These are phyloP conservation scores for Eupsilia transversa DNA, from an alignment of 2,888 invertebrate species.

Conservation along the genomic window DNA sequence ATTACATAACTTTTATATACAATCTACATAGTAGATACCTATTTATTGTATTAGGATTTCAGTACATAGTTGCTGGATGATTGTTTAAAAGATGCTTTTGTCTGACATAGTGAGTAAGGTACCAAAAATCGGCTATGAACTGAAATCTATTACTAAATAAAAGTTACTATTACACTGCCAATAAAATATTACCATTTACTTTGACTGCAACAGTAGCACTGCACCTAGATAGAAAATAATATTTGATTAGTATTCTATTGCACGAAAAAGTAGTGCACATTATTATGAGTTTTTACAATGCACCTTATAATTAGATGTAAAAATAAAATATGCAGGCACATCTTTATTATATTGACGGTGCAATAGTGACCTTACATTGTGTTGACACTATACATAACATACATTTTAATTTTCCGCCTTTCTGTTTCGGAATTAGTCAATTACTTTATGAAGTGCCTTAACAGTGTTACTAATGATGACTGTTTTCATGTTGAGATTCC, in stretches of 20 bases:
- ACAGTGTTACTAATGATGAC: constrained; percentile 40
- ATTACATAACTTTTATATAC: constrained; percentile 61
- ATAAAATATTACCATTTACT: neutral
- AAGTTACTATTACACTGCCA: constrained; percentile 21
- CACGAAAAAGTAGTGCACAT: neutral
- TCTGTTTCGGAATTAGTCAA: constrained; percentile 61
- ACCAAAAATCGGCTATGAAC: constrained; percentile 14
- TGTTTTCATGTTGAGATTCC: constrained; percentile 39
- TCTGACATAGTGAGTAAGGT: constrained; percentile 25
- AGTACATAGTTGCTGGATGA: constrained; percentile 26
- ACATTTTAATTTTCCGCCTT: constrained; percentile 53
- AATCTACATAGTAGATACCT: constrained; percentile 69
- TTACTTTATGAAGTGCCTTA: constrained; percentile 71
- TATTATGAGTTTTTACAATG: neutral
- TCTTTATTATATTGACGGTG: constrained; percentile 19
- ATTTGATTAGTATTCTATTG: constrained; percentile 6
- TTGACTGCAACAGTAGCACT: neutral
- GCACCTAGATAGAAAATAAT: neutral
- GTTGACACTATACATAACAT: constrained; percentile 26
- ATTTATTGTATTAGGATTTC: constrained; percentile 32
- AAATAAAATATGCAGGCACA: constrained; percentile 5
- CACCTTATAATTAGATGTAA: neutral
- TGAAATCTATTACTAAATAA: constrained; percentile 14
- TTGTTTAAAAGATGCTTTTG: constrained; percentile 21
- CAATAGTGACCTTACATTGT: constrained; percentile 31